These are phyloP conservation scores for Candoia aspera DNA, from an alignment of 2,113 vertebrate species.

Conservation along the genomic window DNA sequence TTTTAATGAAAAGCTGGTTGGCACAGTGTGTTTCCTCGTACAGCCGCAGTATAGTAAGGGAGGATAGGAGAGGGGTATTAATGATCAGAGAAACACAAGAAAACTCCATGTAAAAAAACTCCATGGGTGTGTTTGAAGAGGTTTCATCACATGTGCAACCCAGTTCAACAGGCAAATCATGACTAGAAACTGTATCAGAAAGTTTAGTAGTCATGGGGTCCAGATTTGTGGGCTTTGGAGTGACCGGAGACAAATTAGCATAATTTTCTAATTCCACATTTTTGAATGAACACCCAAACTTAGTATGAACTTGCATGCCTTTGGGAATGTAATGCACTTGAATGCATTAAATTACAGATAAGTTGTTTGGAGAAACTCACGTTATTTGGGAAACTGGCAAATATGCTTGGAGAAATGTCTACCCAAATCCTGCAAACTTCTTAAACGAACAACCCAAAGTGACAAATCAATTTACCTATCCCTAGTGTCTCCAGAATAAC, in stretches of 20 bases:
- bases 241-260: background rate
- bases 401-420: background rate
- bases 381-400: background rate
- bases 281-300: background rate
- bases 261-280: background rate
- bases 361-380: background rate
- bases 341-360: background rate
- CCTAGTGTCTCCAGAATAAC: background rate
- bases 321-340: background rate
- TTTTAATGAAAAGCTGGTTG: background rate
- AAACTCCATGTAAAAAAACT: background rate
- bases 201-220: background rate
- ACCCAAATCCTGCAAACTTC: background rate
- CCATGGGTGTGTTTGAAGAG: background rate
- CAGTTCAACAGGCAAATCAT: background rate
- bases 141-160: background rate
- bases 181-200: background rate
- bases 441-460: background rate
- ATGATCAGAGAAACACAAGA: background rate
- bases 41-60: no score
- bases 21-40: background rate
- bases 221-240: background rate
- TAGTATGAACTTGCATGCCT: background rate
- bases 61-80: background rate
- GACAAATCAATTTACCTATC: background rate